Evolutionary conservation across 2,797 vertebrate genomes (phyloP).

Genomic region (Pelodytes ibericus): DNA sequence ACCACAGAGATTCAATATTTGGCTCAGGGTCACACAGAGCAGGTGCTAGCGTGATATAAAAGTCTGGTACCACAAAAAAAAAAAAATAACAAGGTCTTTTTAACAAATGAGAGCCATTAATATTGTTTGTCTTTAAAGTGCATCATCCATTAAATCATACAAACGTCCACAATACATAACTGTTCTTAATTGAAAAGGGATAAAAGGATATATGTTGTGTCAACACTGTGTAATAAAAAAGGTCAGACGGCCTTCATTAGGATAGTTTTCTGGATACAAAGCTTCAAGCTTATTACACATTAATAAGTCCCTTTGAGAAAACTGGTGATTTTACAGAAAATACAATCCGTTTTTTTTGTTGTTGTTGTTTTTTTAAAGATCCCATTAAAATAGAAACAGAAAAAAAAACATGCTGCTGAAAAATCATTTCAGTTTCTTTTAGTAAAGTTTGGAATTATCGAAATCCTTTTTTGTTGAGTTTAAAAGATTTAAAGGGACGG

Average conservation of each 20-base stretch:
- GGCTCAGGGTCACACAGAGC: background rate
- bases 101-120: conserved; percentile 47
- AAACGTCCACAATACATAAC: conserved; percentile 30
- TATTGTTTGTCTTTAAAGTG: conserved; percentile 36
- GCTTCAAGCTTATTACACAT: conserved; percentile 29
- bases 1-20: background rate
- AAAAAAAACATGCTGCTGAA: no score
- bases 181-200: conserved; percentile 26
- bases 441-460: no score
- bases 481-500: no score
- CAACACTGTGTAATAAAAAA: conserved; percentile 30
- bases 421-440: no score
- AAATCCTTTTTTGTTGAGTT: no score
- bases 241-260: conserved; percentile 33
- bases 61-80: conserved; percentile 7
- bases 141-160: conserved; percentile 26
- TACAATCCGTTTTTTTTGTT: background rate
- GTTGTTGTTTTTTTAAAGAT: no score
- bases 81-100: conserved; percentile 29
- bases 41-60: background rate
- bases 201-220: conserved; percentile 18
- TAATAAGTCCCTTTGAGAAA: conserved; percentile 37
- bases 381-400: no score
- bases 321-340: background rate
- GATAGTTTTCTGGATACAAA: background rate